These are phyloP conservation scores for Hormaphis cornu DNA, from an alignment of 1,140 invertebrate species.

Conservation along the genomic window DNA sequence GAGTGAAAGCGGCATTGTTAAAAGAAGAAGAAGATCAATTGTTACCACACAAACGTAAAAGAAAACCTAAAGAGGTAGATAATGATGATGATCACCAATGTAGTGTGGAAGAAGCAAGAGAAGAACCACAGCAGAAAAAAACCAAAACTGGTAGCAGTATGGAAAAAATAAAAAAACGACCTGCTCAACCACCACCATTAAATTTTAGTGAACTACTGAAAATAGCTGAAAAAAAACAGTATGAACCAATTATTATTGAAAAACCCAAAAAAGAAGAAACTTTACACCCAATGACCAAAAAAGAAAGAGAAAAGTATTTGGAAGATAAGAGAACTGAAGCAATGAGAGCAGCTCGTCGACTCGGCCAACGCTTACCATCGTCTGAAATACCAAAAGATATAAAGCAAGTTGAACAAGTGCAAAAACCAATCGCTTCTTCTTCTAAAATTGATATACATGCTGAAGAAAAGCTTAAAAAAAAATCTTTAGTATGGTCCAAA, in stretches of 20 bases:
- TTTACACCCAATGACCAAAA: conserved; percentile 66
- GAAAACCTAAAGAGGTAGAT: conserved; percentile 45
- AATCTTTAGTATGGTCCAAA: conserved; percentile 35
- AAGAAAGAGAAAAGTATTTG: conserved; percentile 63
- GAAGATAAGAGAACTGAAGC: conserved; percentile 47
- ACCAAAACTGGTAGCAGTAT: background rate
- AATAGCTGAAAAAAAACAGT: conserved; percentile 71
- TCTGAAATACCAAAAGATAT: conserved; percentile 27
- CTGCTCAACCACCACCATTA: conserved; percentile 56
- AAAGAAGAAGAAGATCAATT: conserved; percentile 62
- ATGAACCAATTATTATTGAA: conserved; percentile 59
- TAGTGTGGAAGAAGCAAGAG: too few relatives aligned
- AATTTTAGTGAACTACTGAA: conserved; percentile 65
- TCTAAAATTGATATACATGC: background rate
- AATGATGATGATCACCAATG: background rate
- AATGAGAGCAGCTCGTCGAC: conserved; percentile 19
- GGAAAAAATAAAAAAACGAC: conserved; percentile 37
- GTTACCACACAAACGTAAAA: conserved; percentile 55
- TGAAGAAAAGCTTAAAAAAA: conserved; percentile 36
- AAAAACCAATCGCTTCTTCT: background rate
- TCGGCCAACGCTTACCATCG: background rate
- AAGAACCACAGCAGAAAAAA: conserved; percentile 32
- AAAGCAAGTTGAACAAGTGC: background rate
- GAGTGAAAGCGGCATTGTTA: conserved; percentile 64
- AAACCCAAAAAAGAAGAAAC: conserved; percentile 50